phyloP scores from a whole-genome alignment of 2,888 invertebrate species.

The Koerneria pararmatus region DNA sequence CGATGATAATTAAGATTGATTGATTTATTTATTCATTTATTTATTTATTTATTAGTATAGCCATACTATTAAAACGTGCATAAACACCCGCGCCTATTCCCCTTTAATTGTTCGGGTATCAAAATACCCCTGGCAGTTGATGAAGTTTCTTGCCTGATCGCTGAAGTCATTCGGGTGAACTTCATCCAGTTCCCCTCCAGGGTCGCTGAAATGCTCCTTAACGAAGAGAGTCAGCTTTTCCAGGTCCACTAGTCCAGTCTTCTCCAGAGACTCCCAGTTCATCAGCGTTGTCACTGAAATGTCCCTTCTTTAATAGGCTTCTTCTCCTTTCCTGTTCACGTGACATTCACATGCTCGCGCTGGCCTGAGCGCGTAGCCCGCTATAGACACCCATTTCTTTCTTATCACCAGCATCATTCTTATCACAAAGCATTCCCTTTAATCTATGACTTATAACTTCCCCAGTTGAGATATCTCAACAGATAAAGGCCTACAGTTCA shows the following conservation, averaged over 20 bases:
- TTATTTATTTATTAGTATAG: too few relatives aligned
- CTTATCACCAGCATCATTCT: neutral
- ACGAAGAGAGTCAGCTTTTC: constrained; percentile 38
- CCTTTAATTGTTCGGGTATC: too few relatives aligned
- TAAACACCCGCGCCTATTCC: too few relatives aligned
- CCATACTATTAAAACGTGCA: too few relatives aligned
- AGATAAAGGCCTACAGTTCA: too few relatives aligned
- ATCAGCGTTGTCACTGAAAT: constrained; percentile 36
- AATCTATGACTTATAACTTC: neutral
- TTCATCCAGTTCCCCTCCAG: constrained; percentile 51
- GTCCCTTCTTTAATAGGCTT: neutral
- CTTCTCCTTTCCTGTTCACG: too few relatives aligned
- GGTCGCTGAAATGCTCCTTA: constrained; percentile 48
- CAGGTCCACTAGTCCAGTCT: constrained; percentile 28
- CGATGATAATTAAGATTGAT: neutral
- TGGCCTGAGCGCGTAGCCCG: too few relatives aligned
- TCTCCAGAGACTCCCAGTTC: constrained; percentile 37
- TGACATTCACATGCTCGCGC: too few relatives aligned
- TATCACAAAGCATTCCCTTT: neutral
- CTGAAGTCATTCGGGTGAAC: constrained; percentile 41
- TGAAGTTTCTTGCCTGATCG: constrained; percentile 28
- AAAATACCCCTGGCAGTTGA: too few relatives aligned
- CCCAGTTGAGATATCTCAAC: too few relatives aligned
- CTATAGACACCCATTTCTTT: neutral
- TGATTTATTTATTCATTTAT: neutral